Evolutionary conservation across 2,888 invertebrate genomes (phyloP), one percentile per base, ranked within the genome.

Genomic region (Andrena flavipes): DNA sequence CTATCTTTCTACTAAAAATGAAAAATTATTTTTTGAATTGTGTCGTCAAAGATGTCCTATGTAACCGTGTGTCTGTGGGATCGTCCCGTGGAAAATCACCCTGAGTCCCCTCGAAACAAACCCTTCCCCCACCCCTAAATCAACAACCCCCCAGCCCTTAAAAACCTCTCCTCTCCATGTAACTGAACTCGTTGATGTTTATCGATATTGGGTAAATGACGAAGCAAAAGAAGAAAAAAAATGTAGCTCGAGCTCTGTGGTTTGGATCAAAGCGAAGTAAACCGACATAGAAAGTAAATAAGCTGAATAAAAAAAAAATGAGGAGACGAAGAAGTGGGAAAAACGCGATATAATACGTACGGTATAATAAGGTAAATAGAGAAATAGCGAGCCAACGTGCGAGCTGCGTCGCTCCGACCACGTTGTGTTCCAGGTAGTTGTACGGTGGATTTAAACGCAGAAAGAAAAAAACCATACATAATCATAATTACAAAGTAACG

Each of bases 21-120:
- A 89, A 89, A 88, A 90, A 91, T 91, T 92, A 92, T 92, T 93
- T 93, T 93, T 92, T 90, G 91, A 92, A 92, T 92, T 91, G 90
- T 89, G 90, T 91, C 90, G 90, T 91, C 89, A 86, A 90, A 86
- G 85, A 85, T 87, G 82, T 89, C 87, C 85, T 88, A 85, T 78
- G 85, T 87, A 84, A 87, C 74, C 84, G 84, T 85, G 81, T 89
- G 83, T 83, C 84, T 87, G 82, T 85, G 81, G 87, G 84, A 88
- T 86, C 75, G 82, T 71, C 86, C 86, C 79, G 76, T 81, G 73
- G 78, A 81, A 56, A 79, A 77, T 59, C 75, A 80, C 70, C 60
- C 42, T 56, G 73, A 60, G 49, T 65, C 51, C 67, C 72, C 76
- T 78, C 60, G 33, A 72, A 62, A 63, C 30, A 54, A 49, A 67